Base-by-base conservation (phyloP, 2,888 invertebrate genomes). In the Leucophora obtusa region DNA sequence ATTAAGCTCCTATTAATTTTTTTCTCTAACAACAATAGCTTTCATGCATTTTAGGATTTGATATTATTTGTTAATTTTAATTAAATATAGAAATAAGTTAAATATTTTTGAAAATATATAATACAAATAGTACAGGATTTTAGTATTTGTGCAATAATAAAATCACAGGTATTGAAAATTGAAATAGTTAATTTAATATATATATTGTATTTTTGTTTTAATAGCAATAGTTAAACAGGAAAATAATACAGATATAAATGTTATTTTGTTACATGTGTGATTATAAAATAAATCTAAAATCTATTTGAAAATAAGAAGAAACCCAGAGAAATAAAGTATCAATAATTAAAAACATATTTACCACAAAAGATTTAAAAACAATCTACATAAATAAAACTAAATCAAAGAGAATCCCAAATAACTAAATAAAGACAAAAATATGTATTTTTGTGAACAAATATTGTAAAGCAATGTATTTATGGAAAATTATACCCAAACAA, bases 401-500 rank as follows among this genome's bases (percentile, higher is more conserved):
- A n/a, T n/a, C n/a, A n/a, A 62, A 59, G 28, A 75, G 38, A 62
- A 18, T 9, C 18, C 21, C 21, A 54, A 38, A 66, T 28, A 28
- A 43, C 15, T 24, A 15, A n/a, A 59, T 47, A 14, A 65, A 50
- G 43, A 68, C 21, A 28, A 54, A n/a, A 65, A 56, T 66, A 77
- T 82, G 84, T 86, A 87, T 86, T 87, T 86, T 86, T 86, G 86
- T 85, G 86, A 87, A 84, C 86, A 85, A 82, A 83, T 87, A 86
- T 68, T 68, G 54, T 43, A 54, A 28, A 28, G 6, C 28, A 28
- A 24, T 68, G 54, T 86, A 85, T 84, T 85, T 59, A 72, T 38
- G 59, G 17, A 66, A 62, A 59, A 63, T 56, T 59, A 70, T 69
- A 63, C 56, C 15, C 56, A 60, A 43, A 1, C 35, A 11, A 9